Base-by-base conservation (phyloP, 2,888 invertebrate genomes). In the Tineola bisselliella region DNA sequence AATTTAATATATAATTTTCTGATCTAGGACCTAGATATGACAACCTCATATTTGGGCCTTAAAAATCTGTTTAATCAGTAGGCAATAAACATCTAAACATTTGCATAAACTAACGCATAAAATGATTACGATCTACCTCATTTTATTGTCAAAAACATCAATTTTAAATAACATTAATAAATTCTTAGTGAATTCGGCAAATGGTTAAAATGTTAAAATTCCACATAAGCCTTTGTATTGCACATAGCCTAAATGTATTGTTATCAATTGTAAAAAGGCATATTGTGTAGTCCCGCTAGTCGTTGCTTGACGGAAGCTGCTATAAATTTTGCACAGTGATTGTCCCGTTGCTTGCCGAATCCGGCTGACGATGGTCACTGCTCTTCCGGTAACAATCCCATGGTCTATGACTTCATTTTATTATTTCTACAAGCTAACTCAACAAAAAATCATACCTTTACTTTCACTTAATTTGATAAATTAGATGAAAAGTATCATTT, bases 281-380 rank as follows among this genome's bases (percentile, higher is more conserved):
- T 38, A 10, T 38, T 38, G 38, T 38, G 17, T 44, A 48, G 56
- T 56, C 56, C 56, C 56, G 56, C 56, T 56, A 56, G 19, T 13
- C 25, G 12, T 38, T 8, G 61, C 63, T 64, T 64, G 65, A 68
- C 66, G 67, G 70, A 72, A 71, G 66, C 67, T 63, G 70, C 69
- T 73, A 73, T 75, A 76, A 77, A 76, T 79, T 59, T 79, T 71
- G 76, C 68, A 71, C 71, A 71, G 69, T 66, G 69, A 69, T 81
- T 84, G 38, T 38, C 78, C 86, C 84, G 86, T 87, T 87, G 81
- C 67, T 70, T 64, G 70, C 76, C 77, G 73, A 84, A 82, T 81
- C 83, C 72, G 77, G 78, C 62, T 67, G 66, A 61, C 63, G 65
- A 67, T 80, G 81, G 84, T 79, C 84, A 81, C 72, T 78, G 83